Base-by-base conservation (phyloP, 1,140 invertebrate species). In the Arion vulgaris region DNA sequence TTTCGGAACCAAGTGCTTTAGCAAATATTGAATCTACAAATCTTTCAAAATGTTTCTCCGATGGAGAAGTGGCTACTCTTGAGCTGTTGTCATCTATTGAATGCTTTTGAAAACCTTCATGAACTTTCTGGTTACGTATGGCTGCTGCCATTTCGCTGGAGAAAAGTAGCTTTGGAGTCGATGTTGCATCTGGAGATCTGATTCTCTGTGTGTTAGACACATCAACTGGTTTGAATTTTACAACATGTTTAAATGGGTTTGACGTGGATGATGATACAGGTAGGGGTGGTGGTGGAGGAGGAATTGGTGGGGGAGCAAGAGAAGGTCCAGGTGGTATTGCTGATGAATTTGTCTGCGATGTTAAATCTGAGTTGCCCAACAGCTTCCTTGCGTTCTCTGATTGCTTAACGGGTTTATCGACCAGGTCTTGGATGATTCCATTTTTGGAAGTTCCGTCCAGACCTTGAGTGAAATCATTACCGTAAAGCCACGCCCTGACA, bases 391-490 rank as follows among this genome's bases (percentile, higher is more conserved):
- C 1, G 53, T 19, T 19, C 23, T 23, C 23, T 11, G 45, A 49
- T 15, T 57, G 53, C 23, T n/a, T 57, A n/a, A 4, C 23, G 5
- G 23, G 17, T 57, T 57, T n/a, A 57, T n/a, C 53, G 9, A 4
- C 53, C 4, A 57, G 2, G 26, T 19, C 53, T 57, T 57, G 53
- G 4, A n/a, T 57, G 5, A n/a, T 45, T 36, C 2, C 17, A 28
- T 53, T 53, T 11, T 0, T 2, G 1, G 72, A 34, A 7, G 28
- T n/a, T 53, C 19, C 36, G n/a, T 49, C 49, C 41, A 15, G 1
- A n/a, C 23, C 45, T 23, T 69, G 62, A 2, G 19, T 80, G 45
- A 80, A 80, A 51, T 80, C 78, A 71, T 71, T 80, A n/a, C 36
- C 0, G 32, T 36, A 4, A 15, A 80, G 68, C 78, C 78, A 80